Percentiles rank a stretch among this genome's conserved stretches.
These are phyloP conservation scores for Aptenodytes forsteri DNA, from an alignment of 2,113 vertebrate species.

Conservation along the genomic window DNA sequence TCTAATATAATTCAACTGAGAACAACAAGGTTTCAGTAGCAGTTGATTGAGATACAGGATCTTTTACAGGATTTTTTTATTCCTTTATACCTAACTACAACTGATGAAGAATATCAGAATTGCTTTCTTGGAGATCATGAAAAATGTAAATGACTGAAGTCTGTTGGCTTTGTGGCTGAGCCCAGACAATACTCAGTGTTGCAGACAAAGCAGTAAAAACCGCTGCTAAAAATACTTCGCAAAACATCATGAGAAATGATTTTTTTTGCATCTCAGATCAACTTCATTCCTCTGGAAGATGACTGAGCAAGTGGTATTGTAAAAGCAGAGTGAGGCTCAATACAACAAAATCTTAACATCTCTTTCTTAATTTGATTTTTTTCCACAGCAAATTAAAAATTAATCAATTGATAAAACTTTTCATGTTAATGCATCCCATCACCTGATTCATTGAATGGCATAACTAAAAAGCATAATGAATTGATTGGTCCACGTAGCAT, in stretches of 20 bases:
- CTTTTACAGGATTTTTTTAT: neutral
- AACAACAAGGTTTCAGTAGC: neutral
- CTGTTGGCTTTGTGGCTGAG: constrained; percentile 9
- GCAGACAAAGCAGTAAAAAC: neutral
- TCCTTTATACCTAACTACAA: neutral
- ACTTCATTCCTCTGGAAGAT: neutral
- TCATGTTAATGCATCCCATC: neutral
- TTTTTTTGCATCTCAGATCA: neutral
- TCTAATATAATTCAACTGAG: neutral
- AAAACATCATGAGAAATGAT: neutral
- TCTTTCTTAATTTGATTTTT: neutral
- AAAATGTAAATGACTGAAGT: neutral
- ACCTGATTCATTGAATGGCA: neutral
- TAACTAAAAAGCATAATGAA: neutral
- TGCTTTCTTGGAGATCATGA: neutral
- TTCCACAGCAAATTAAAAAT: neutral
- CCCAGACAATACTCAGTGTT: neutral
- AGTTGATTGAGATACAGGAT: neutral
- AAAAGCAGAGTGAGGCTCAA: neutral
- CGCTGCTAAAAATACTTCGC: neutral
- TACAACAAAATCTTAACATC: neutral
- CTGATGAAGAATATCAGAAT: neutral
- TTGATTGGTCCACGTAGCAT: neutral
- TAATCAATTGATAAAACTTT: neutral
- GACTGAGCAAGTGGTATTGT: neutral